These are phyloP conservation scores for Ladona fulva DNA, from an alignment of 1,140 invertebrate genomes.

Conservation along the genomic window DNA sequence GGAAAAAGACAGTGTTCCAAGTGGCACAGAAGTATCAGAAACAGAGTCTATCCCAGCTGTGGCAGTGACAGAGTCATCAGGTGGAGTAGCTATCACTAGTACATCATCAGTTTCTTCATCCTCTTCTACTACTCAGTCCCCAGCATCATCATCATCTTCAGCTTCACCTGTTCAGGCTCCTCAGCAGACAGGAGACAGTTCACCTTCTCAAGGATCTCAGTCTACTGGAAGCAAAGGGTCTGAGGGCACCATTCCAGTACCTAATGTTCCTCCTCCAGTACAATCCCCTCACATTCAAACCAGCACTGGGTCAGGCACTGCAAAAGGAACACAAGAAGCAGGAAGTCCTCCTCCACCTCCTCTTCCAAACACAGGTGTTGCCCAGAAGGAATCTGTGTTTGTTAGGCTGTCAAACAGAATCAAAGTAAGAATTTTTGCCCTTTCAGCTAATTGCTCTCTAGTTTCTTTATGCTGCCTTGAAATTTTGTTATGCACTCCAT, in stretches of 20 bases:
- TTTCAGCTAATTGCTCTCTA: no score
- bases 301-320: neutral
- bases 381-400: slow-evolving; percentile 90
- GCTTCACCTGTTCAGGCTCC: slow-evolving; percentile 19
- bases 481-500: no score
- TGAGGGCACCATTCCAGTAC: neutral
- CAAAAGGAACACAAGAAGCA: neutral
- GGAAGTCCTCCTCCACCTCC: slow-evolving; percentile 6
- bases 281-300: neutral
- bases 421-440: slow-evolving; percentile 59
- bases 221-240: neutral
- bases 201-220: neutral
- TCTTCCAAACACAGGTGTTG: slow-evolving; percentile 37
- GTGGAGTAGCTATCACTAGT: neutral
- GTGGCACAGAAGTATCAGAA: neutral
- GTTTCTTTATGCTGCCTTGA: no score
- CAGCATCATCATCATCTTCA: slow-evolving; percentile 18
- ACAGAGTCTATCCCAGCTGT: neutral
- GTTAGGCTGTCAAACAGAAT: slow-evolving; percentile 90
- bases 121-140: neutral
- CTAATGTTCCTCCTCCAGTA: neutral
- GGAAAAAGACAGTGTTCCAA: neutral
- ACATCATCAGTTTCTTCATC: slow-evolving; percentile 10
- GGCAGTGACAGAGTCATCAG: neutral
- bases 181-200: slow-evolving; percentile 19